A percentile compares a stretch with the other conserved stretches of the same genome.
Evolutionary conservation across 2,888 invertebrate genomes (phyloP).

Genomic region (Fabriciana adippe): DNA sequence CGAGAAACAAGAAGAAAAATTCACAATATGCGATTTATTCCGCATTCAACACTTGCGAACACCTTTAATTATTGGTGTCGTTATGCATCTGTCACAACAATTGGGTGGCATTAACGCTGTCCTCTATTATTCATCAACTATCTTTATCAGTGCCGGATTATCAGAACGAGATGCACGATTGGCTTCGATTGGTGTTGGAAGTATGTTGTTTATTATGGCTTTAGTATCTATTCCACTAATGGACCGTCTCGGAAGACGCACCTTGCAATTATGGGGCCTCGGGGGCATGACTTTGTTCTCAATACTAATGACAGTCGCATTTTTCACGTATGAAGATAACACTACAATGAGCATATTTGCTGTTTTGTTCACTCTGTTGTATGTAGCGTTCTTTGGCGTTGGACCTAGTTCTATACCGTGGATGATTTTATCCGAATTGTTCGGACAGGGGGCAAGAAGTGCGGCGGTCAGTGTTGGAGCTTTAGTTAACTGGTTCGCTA

Average conservation of each 20-base stretch:
- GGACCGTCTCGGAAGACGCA: constrained; percentile 87
- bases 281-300: constrained; percentile 88
- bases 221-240: constrained; percentile 89
- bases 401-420: constrained; percentile 80
- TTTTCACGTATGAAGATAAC: constrained; percentile 69
- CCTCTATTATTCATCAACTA: constrained; percentile 86
- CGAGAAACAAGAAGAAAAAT: constrained; percentile 67
- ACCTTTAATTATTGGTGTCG: constrained; percentile 74
- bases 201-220: constrained; percentile 88
- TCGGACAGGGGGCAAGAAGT: constrained; percentile 75
- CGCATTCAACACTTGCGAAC: constrained; percentile 59
- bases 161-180: constrained; percentile 82
- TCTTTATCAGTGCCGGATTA: constrained; percentile 85
- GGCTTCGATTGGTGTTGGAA: constrained; percentile 88
- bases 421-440: constrained; percentile 79
- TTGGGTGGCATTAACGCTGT: constrained; percentile 82
- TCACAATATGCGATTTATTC: constrained; percentile 67
- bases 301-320: constrained; percentile 84
- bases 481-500: constrained; percentile 78
- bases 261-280: constrained; percentile 86
- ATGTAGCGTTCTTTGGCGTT: constrained; percentile 77
- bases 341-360: constrained; percentile 74
- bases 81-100: constrained; percentile 79
- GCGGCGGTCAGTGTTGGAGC: constrained; percentile 78
- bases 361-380: constrained; percentile 74